Conservation (phyloP, 2,797 vertebrate species). For the Delichon dasypus region DNA sequence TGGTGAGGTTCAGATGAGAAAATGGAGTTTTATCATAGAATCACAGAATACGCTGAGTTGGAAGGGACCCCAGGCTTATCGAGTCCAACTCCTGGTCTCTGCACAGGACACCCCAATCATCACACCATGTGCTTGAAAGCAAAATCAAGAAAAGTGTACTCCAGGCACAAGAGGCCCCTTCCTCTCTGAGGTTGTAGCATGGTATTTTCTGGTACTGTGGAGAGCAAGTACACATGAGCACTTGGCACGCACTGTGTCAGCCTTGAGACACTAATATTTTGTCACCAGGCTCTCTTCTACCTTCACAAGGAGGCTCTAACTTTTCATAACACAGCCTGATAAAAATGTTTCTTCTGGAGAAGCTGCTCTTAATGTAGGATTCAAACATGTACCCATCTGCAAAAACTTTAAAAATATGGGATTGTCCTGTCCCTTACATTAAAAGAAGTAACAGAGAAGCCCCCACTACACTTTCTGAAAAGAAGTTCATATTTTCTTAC, state of each 20-base stretch:
- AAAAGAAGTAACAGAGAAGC: not conserved
- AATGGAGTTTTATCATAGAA: not conserved
- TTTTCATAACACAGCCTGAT: not conserved
- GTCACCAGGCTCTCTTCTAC: not conserved
- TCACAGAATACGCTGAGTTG: not conserved
- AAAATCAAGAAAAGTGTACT: not conserved
- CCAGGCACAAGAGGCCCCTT: not conserved
- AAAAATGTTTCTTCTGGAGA: not conserved
- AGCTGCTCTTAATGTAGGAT: not conserved
- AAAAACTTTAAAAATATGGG: not conserved
- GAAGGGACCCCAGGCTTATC: not conserved
- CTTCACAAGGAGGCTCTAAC: not conserved
- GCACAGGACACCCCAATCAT: not conserved
- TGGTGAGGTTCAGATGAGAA: not conserved
- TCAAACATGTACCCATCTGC: not conserved
- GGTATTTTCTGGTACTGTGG: not conserved
- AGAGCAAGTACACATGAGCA: not conserved
- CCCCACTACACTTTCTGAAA: not conserved
- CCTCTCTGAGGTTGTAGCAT: not conserved
- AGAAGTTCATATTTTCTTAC: not conserved
- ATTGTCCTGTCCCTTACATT: not conserved
- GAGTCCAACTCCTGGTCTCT: not conserved
- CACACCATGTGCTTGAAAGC: not conserved
- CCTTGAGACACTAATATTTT: not conserved
- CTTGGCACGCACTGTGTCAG: not conserved